Evolutionary conservation across 2,113 vertebrate genomes (phyloP).

Genomic region (Ceyx margarethae): DNA sequence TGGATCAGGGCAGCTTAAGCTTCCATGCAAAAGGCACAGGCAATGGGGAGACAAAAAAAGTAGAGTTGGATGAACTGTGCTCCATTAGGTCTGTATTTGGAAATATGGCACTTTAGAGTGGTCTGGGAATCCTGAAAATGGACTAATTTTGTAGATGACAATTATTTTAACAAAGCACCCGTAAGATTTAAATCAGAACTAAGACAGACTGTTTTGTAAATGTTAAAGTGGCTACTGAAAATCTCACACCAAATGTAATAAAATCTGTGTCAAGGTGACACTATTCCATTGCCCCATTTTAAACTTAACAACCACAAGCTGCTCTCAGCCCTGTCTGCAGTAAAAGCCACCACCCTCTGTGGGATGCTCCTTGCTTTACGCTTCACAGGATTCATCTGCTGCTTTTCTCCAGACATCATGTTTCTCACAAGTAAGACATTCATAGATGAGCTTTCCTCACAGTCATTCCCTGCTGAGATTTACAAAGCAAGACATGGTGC

Average conservation of each 20-base stretch:
- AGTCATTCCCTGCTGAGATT: background rate
- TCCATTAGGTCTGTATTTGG: background rate
- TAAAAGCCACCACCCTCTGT: background rate
- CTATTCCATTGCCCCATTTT: no score
- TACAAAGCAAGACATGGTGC: background rate
- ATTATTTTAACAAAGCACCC: background rate
- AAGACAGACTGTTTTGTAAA: background rate
- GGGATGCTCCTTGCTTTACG: rapidly evolving
- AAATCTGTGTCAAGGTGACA: background rate
- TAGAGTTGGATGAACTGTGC: background rate
- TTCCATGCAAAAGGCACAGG: background rate
- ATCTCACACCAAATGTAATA: background rate
- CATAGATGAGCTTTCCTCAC: background rate
- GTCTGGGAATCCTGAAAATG: background rate
- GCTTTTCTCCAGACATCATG: background rate
- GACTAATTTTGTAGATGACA: background rate
- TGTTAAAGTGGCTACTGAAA: rapidly evolving
- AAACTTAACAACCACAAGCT: background rate
- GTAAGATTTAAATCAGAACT: background rate
- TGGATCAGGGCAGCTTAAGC: background rate
- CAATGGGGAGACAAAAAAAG: background rate
- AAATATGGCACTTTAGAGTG: background rate
- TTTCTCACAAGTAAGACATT: background rate
- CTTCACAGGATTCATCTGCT: background rate
- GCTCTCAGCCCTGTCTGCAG: background rate